phyloP scores from a whole-genome alignment of 2,113 vertebrate species.

The Nothoprocta perdicaria region DNA sequence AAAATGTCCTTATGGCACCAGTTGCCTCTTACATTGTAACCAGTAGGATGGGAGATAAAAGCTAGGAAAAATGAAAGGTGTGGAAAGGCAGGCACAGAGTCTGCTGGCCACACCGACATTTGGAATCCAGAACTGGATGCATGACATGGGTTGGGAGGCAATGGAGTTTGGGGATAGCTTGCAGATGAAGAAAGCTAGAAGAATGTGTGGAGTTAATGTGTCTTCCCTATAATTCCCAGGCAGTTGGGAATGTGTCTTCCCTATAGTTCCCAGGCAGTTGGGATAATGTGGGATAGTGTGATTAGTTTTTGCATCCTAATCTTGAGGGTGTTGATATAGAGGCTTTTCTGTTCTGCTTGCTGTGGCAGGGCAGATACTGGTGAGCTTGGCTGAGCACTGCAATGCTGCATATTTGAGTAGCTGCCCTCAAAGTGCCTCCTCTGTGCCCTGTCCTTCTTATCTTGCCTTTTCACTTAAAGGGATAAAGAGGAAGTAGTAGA shows the following conservation, averaged over 20 bases:
- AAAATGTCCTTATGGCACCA: neutral
- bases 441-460: slow-evolving; percentile 39
- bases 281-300: neutral
- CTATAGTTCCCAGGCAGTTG: neutral
- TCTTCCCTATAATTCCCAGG: neutral
- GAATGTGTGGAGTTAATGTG: neutral
- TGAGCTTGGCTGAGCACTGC: neutral
- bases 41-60: neutral
- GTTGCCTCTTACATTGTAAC: neutral
- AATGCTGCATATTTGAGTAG: neutral
- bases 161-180: neutral
- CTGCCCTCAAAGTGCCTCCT: neutral
- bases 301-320: neutral
- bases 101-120: neutral
- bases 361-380: neutral
- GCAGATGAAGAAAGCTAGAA: neutral
- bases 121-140: slow-evolving; percentile 28
- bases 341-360: neutral
- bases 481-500: neutral
- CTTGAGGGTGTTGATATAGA: neutral
- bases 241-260: neutral
- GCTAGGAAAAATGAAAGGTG: neutral
- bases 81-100: neutral
- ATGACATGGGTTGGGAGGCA: neutral
- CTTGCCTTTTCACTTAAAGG: neutral